These are phyloP conservation scores for Tenrec ecaudatus DNA, from an alignment of 2,113 vertebrate species.

Conservation along the genomic window DNA sequence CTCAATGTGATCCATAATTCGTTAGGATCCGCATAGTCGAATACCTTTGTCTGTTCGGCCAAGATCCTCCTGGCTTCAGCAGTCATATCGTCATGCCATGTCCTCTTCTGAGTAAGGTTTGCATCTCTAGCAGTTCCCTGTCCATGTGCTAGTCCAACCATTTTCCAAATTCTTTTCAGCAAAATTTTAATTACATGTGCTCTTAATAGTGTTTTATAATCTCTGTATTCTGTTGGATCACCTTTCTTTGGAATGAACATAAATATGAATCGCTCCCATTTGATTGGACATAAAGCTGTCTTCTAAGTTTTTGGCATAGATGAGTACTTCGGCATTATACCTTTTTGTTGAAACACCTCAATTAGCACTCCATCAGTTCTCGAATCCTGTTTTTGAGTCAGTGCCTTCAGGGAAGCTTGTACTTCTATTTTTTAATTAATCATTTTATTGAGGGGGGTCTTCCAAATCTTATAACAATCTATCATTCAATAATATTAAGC, in stretches of 20 bases:
- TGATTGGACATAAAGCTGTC: too few relatives aligned
- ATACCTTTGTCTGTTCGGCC: background rate
- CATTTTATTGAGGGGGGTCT: too few relatives aligned
- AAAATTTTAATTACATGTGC: background rate
- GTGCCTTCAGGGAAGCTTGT: background rate
- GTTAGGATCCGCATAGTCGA: background rate
- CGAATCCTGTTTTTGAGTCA: background rate
- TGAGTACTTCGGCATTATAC: background rate
- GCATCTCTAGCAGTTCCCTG: background rate
- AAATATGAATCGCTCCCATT: background rate
- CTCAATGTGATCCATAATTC: background rate
- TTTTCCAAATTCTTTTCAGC: background rate
- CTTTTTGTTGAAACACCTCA: background rate
- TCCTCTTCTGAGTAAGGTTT: background rate
- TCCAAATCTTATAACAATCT: too few relatives aligned
- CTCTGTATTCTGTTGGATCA: background rate
- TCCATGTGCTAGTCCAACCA: background rate
- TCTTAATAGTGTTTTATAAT: background rate
- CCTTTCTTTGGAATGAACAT: background rate
- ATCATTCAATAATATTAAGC: too few relatives aligned
- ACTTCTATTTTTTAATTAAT: background rate
- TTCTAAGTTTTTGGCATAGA: background rate
- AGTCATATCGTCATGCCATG: background rate
- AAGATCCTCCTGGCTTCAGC: background rate
- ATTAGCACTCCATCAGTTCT: background rate